phyloP scores from a whole-genome alignment of 1,140 invertebrate species.

The Mycetomoellerius zeteki region DNA sequence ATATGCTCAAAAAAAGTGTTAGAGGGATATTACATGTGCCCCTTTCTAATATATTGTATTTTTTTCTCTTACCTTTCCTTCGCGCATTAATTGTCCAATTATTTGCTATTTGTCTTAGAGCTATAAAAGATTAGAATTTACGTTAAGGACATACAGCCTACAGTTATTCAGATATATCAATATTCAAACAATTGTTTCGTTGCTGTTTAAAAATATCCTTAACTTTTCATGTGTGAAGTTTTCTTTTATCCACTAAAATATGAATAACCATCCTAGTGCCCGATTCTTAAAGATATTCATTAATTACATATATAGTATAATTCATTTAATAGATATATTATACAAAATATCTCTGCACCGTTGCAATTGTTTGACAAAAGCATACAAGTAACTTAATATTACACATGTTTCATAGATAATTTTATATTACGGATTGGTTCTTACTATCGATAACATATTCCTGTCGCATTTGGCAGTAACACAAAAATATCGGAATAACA shows the following conservation, averaged over 20 bases:
- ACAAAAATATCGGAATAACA: constrained; percentile 71
- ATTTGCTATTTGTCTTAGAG: constrained; percentile 63
- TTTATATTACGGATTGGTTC: constrained; percentile 60
- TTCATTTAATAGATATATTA: constrained; percentile 68
- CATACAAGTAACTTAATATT: constrained; percentile 57
- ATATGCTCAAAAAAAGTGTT: constrained; percentile 60
- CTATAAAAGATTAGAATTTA: constrained; percentile 72
- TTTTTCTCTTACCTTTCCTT: constrained; percentile 51
- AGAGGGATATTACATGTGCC: constrained; percentile 23
- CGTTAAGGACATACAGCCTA: constrained; percentile 69
- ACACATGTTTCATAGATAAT: constrained; percentile 47
- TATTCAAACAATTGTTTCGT: constrained; percentile 73
- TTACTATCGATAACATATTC: constrained; percentile 52
- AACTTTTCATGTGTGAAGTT: constrained; percentile 64
- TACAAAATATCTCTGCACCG: constrained; percentile 69
- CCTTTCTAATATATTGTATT: constrained; percentile 33
- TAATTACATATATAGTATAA: constrained; percentile 57
- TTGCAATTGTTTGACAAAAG: constrained; percentile 66
- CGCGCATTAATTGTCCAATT: constrained; percentile 45
- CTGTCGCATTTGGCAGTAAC: constrained; percentile 72
- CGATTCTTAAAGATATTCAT: constrained; percentile 60
- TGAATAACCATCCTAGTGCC: constrained; percentile 57
- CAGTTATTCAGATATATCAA: constrained; percentile 59
- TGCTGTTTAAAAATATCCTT: constrained; percentile 75
- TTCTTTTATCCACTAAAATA: constrained; percentile 69